Base-by-base conservation (phyloP, 2,113 vertebrate species). In the Hippopotamus amphibius region DNA sequence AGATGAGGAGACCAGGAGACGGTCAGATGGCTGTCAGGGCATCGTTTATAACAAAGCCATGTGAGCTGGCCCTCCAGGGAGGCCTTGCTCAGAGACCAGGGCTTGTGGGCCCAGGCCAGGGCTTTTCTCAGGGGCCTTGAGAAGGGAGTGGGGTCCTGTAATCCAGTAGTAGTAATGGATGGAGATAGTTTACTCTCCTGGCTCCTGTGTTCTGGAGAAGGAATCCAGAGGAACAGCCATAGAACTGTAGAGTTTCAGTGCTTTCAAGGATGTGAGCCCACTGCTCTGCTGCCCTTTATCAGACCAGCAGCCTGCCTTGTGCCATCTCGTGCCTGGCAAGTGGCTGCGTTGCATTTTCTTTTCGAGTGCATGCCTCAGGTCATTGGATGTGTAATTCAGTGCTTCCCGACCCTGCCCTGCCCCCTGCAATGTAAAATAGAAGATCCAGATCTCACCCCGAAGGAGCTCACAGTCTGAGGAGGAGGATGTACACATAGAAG, bases 1-100 rank as follows among this genome's bases (percentile, higher is more conserved):
- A 96, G 97, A 97, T 96, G 98, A 97, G 79, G 69, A 82, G 97
- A 96, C 96, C 68, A 82, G 92, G 92, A 93, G 74, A 59, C 41
- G 86, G 74, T 89, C 95, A 89, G 26, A 69, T 55, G 79, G 61
- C 92, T 16, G 92, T 97, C 74, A 91, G 89, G 68, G 89, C 69
- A 68, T 95, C 97, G 46, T 96, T 96, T 97, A 71, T 97, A 96
- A 97, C 87, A 93, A 85, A 97, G 89, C 80, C 57, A 7, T 33
- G 68, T 91, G 97, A 63, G 74, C 79, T 92, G 72, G 50, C 50
- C 79, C 84, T 97, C 66, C 8, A 50, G 72, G 95, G 95, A 87
- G 95, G 88, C 61, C 86, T 89, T 86, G 57, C 11, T 0, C 28
- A 66, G 90, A 83, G 80, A 80, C 43, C 63, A 74, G 43, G 57